phyloP scores from a whole-genome alignment of 2,797 vertebrate genomes.

The Orientallactaga sibirica region DNA sequence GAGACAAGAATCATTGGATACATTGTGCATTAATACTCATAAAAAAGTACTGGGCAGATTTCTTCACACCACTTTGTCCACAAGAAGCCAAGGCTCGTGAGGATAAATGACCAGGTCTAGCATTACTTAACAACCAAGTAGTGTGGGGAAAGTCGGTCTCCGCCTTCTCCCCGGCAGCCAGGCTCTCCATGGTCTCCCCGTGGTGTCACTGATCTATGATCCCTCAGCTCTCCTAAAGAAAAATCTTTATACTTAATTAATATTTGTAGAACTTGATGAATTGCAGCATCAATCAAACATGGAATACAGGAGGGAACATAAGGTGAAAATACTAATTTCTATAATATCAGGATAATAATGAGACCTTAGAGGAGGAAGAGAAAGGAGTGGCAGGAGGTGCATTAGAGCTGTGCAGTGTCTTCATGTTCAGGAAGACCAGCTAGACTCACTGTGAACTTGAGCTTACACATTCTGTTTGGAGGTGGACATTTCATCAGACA shows the following conservation, averaged over 20 bases:
- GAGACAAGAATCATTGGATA: background rate
- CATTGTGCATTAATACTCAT: background rate
- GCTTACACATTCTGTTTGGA: conserved; percentile 26
- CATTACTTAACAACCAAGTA: background rate
- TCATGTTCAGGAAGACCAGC: background rate
- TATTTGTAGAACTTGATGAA: background rate
- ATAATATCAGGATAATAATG: background rate
- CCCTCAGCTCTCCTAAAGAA: background rate
- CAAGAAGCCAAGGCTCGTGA: background rate
- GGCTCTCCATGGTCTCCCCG: background rate
- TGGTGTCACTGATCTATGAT: background rate
- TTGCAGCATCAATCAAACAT: background rate
- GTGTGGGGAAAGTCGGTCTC: background rate
- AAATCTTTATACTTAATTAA: background rate
- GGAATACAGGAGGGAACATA: conserved; percentile 14
- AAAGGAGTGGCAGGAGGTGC: background rate
- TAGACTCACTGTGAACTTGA: background rate
- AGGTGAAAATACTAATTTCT: conserved; percentile 43
- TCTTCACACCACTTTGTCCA: background rate
- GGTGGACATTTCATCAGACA: background rate
- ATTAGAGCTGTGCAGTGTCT: background rate
- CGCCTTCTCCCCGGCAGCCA: background rate
- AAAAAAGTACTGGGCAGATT: background rate
- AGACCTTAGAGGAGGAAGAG: background rate
- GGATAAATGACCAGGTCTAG: background rate